Evolutionary conservation across 1,140 invertebrate genomes (phyloP).

Genomic region (Muscidifurax raptorellus): DNA sequence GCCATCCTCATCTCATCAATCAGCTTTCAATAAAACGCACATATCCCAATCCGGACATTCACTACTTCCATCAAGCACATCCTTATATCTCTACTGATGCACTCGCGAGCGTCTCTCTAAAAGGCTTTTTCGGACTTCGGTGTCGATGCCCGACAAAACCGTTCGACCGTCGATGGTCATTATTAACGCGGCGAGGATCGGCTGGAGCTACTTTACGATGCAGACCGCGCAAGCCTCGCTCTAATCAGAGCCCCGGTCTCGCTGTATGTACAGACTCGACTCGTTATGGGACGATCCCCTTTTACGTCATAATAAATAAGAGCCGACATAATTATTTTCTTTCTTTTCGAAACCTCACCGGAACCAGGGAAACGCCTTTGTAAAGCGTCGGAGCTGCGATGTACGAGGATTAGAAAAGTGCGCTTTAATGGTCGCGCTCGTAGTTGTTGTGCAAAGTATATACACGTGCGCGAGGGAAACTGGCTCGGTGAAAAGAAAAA

Average conservation of each 20-base stretch:
- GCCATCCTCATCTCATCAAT: too few species aligned
- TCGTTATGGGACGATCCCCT: slow-evolving; percentile 28
- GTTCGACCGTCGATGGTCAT: not conserved
- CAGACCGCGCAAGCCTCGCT: not conserved
- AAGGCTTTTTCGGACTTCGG: not conserved
- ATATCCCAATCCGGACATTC: not conserved
- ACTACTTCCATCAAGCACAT: not conserved
- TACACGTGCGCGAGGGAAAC: not conserved
- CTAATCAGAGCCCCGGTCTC: slow-evolving; percentile 33
- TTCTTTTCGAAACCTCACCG: not conserved
- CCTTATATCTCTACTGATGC: not conserved
- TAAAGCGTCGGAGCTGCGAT: not conserved
- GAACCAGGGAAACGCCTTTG: not conserved
- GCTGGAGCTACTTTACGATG: slow-evolving; percentile 27
- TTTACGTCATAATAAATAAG: slow-evolving; percentile 45
- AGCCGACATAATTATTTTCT: slow-evolving; percentile 30
- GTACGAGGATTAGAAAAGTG: not conserved
- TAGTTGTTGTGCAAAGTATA: not conserved
- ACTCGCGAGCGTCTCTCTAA: not conserved
- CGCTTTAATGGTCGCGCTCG: not conserved
- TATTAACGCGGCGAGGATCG: not conserved
- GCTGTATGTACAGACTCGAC: not conserved
- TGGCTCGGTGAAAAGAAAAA: not conserved
- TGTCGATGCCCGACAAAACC: not conserved
- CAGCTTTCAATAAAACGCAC: not conserved